Base-by-base conservation (phyloP, 92 coral and sea anemone genomes). In the Umimayanthus kanabou region DNA sequence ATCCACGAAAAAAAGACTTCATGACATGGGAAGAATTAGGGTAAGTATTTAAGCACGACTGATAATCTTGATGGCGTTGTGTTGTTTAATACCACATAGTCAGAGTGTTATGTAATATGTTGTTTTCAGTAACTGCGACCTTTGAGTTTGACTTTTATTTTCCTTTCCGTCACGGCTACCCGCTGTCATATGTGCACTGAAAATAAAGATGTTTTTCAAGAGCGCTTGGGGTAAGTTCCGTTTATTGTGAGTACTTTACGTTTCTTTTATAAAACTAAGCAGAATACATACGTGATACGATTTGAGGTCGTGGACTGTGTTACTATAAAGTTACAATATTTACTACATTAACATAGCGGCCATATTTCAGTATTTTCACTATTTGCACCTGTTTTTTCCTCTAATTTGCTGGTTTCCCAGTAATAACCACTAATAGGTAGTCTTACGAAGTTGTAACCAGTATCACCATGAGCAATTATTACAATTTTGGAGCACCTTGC, bases 191-290 rank as follows among this genome's bases (percentile, higher is more conserved):
- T 66, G 14, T 82, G 23, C 76, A 43, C 76, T 49, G 86, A 65
- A 45, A 82, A 33, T 47, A 43, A 69, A 95, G 98, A 88, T 95
- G 98, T 82, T 92, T 95, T 39, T 93, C 97, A 25, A 94, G 90
- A 71, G 95, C 97, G n/a, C 91, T 95, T 64, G 98, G 98, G 97
- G 98, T 95, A 88, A 95, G 98, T 82, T 30, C 25, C 5, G 0
- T 15, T 10, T 6, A 64, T 33, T 30, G 23, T 66, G n/a, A n/a
- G n/a, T n/a, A 28, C 53, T 37, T 5, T 58, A 7, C 8, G 20
- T 61, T 61, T 61, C 26, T 23, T 53, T 13, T 53, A 11, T 53
- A 53, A 53, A 13, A 11, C 20, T 50, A 1, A 9, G 2, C 57
- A 50, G 57, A 8, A 50, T 50, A 9, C 16, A 9, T 2, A 11